Percentiles rank a stretch among this genome's conserved stretches.
Conservation (phyloP, 2,797 vertebrate genomes). For the Selene dorsalis region DNA sequence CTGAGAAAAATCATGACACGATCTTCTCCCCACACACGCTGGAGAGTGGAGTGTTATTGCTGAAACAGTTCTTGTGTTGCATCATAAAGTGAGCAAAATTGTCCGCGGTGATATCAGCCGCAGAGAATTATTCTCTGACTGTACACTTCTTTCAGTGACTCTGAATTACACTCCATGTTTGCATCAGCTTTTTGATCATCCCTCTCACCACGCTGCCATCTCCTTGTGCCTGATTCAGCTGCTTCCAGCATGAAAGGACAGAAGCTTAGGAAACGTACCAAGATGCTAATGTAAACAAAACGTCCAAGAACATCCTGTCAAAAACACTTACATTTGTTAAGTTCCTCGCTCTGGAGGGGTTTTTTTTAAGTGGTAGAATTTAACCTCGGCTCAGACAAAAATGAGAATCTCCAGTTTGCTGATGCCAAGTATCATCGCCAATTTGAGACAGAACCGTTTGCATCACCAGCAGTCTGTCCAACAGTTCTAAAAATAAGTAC, state of each 20-base stretch:
- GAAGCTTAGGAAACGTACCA: conserved; percentile 24
- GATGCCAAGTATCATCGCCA: not conserved
- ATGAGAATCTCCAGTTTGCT: not conserved
- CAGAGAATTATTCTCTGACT: conserved; percentile 56
- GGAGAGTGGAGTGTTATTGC: conserved; percentile 54
- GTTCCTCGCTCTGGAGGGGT: not conserved
- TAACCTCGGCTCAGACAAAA: conserved; percentile 24
- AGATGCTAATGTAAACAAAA: conserved; percentile 12
- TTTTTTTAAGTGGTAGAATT: not conserved
- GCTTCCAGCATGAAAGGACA: conserved; percentile 40
- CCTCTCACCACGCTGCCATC: conserved; percentile 46
- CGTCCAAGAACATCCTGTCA: conserved; percentile 19
- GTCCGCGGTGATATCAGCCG: conserved; percentile 47
- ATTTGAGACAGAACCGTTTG: not conserved
- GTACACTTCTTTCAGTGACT: conserved; percentile 56
- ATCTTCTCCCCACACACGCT: conserved; percentile 17
- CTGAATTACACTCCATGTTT: conserved; percentile 59
- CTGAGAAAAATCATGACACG: not conserved
- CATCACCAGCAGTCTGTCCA: not conserved
- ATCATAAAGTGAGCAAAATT: conserved; percentile 64
- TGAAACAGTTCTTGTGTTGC: conserved; percentile 65
- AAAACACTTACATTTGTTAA: conserved; percentile 15
- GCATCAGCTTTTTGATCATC: conserved; percentile 74
- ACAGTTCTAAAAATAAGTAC: not conserved
- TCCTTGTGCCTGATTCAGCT: conserved; percentile 27